Conservation (phyloP, 2,113 vertebrate genomes). For the Neomonachus schauinslandi region DNA sequence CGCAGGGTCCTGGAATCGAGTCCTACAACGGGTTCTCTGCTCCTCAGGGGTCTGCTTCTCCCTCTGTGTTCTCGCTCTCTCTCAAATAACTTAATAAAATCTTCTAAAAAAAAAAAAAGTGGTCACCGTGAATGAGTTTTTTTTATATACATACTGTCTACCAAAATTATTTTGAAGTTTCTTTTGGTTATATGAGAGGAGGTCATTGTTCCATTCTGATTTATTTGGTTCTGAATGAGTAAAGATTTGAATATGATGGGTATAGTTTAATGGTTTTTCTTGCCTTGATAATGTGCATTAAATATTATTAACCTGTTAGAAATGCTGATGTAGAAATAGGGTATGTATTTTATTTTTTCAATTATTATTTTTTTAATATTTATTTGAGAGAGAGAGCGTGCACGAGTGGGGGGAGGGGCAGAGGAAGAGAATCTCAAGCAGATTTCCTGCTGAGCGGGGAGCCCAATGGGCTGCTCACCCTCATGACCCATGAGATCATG, state of each 20-base stretch:
- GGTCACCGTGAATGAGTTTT: neutral
- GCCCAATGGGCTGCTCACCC: too few relatives aligned
- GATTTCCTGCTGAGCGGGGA: too few relatives aligned
- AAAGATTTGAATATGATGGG: neutral
- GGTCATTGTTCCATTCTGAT: constrained; percentile 18
- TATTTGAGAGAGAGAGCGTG: too few relatives aligned
- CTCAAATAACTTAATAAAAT: too few relatives aligned
- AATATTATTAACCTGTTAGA: neutral
- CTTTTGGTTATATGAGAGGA: constrained; percentile 21
- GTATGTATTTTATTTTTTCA: neutral
- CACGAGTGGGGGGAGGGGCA: too few relatives aligned
- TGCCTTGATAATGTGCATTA: neutral
- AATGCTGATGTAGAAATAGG: neutral
- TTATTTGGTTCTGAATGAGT: constrained; percentile 24
- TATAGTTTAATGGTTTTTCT: neutral
- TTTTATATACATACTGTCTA: neutral
- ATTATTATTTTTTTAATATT: too few relatives aligned
- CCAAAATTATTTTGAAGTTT: neutral
- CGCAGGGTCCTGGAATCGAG: too few relatives aligned
- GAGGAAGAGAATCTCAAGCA: too few relatives aligned
- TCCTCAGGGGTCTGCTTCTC: too few relatives aligned
- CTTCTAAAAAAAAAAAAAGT: neutral
- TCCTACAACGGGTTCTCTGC: too few relatives aligned
- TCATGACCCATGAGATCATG: too few relatives aligned
- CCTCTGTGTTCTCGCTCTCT: too few relatives aligned